These are phyloP conservation scores for Bombus polaris DNA, from an alignment of 1,140 invertebrate genomes.

Conservation along the genomic window DNA sequence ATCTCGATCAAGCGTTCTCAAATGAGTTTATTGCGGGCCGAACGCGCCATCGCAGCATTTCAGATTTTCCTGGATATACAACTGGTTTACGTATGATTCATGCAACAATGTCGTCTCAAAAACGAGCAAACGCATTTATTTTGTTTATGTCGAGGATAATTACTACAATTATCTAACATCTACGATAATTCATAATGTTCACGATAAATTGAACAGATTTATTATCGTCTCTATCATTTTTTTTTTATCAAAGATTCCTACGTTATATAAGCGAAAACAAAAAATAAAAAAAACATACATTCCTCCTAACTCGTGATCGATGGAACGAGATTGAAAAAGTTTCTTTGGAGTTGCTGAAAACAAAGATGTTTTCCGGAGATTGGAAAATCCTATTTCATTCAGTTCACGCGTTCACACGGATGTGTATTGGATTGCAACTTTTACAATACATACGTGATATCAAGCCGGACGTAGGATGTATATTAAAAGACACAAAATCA, in stretches of 20 bases:
- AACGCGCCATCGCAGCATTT: constrained; percentile 20
- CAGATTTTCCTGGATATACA: constrained; percentile 28
- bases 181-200: background rate
- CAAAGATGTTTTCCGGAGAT: too few species aligned
- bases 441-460: too few species aligned
- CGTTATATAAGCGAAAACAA: background rate
- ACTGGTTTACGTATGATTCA: constrained; percentile 52
- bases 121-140: constrained; percentile 1
- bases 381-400: too few species aligned
- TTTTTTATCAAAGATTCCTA: background rate
- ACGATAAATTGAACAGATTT: background rate
- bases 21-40: constrained; percentile 56
- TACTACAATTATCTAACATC: constrained; percentile 24
- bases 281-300: background rate
- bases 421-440: too few species aligned
- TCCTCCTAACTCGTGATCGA: background rate
- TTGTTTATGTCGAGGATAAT: background rate
- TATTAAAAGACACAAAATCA: too few species aligned
- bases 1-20: constrained; percentile 57
- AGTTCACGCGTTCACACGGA: too few species aligned
- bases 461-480: too few species aligned
- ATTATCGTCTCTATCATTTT: background rate
- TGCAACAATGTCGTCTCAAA: background rate
- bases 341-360: background rate
- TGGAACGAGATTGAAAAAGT: background rate